Evolutionary conservation across 2,113 vertebrate genomes (phyloP).

Genomic region (Pionites leucogaster): DNA sequence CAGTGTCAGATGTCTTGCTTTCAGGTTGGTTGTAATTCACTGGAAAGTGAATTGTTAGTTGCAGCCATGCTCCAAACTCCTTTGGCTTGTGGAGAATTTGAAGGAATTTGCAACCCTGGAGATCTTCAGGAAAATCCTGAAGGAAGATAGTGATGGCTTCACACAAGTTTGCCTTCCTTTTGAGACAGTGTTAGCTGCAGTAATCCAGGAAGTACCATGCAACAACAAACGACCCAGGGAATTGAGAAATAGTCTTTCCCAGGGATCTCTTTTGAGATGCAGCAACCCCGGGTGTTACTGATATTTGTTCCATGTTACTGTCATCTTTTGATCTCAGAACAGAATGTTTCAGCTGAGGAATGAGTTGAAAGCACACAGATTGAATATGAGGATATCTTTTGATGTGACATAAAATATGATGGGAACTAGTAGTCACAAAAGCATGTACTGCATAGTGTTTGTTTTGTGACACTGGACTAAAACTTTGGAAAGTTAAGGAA

Average conservation of each 20-base stretch:
- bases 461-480: not conserved
- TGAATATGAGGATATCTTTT: not conserved
- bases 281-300: not conserved
- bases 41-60: not conserved
- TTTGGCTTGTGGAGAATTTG: not conserved
- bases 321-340: not conserved
- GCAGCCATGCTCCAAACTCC: not conserved
- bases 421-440: not conserved
- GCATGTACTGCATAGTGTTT: not conserved
- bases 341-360: not conserved
- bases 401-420: not conserved
- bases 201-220: not conserved
- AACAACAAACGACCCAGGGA: not conserved
- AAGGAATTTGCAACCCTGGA: not conserved
- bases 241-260: not conserved
- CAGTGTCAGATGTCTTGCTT: not conserved
- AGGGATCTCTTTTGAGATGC: not conserved
- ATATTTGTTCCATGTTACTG: not conserved
- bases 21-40: not conserved
- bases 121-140: not conserved
- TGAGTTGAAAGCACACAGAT: not conserved
- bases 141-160: not conserved
- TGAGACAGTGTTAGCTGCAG: not conserved
- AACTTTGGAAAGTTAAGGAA: not conserved
- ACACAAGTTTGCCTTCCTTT: not conserved